These are phyloP conservation scores for Sus cebifrons DNA, from an alignment of 2,797 vertebrate species.

Conservation along the genomic window DNA sequence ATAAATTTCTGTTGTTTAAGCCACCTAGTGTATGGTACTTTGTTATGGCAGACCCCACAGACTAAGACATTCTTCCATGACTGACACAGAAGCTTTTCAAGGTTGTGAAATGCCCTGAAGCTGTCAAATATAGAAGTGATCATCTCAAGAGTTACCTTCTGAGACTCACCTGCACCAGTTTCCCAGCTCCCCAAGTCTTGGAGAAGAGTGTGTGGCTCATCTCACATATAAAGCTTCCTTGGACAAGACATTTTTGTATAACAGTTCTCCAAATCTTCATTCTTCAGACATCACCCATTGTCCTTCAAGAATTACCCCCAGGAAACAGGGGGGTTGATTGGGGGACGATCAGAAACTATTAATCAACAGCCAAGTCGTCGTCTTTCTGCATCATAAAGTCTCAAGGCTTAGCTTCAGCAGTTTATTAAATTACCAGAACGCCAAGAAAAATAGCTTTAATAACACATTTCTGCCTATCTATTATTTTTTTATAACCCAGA, in stretches of 20 bases:
- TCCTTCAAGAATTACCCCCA: constrained; percentile 70
- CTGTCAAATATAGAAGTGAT: background rate
- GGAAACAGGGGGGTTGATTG: constrained; percentile 68
- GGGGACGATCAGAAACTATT: constrained; percentile 82
- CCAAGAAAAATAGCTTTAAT: constrained; percentile 92
- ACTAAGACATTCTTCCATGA: background rate
- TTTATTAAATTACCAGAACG: constrained; percentile 91
- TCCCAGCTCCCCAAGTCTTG: background rate
- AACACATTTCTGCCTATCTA: constrained; percentile 91
- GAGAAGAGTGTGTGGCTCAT: background rate
- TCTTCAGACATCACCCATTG: constrained; percentile 69
- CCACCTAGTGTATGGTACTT: background rate
- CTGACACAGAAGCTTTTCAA: background rate
- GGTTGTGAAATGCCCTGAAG: background rate
- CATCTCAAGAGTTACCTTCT: background rate
- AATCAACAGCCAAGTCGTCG: constrained; percentile 87
- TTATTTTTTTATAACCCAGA: constrained; percentile 89
- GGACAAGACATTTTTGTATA: background rate
- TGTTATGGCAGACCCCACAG: background rate
- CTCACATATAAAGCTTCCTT: background rate
- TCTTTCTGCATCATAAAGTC: constrained; percentile 88
- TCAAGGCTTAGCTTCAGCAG: constrained; percentile 86
- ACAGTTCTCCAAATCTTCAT: constrained; percentile 19
- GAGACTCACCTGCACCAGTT: background rate
- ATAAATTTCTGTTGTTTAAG: background rate